Percentiles rank a stretch among this genome's conserved stretches.
phyloP scores from a whole-genome alignment of 30 jellyfish, hydroid and myxozoan genomes.

The Nemopilema nomurai region DNA sequence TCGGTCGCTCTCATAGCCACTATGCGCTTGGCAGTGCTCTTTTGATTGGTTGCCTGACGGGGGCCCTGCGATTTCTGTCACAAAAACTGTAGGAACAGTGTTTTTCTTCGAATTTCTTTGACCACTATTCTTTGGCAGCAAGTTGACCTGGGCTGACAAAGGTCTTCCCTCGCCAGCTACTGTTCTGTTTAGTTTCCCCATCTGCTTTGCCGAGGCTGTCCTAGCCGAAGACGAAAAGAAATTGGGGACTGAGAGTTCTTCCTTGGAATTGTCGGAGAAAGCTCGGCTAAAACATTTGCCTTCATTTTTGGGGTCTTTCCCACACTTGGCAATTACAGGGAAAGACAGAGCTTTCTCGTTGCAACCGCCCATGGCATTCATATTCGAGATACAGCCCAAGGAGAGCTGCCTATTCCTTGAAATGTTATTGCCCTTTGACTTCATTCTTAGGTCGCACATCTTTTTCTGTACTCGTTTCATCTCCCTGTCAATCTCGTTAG shows the following conservation, averaged over 20 bases:
- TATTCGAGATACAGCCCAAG: not conserved
- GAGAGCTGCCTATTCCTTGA: conserved; percentile 7
- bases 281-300: not conserved
- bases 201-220: not conserved
- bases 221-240: too few species aligned
- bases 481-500: conserved; percentile 60
- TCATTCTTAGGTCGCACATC: conserved; percentile 22
- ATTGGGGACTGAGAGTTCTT: not conserved
- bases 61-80: not conserved
- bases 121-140: not conserved
- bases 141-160: not conserved
- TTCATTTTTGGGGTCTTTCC: not conserved
- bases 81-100: not conserved
- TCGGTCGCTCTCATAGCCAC: not conserved
- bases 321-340: not conserved
- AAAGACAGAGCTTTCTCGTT: not conserved
- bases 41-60: not conserved
- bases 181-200: not conserved
- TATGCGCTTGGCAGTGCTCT: not conserved
- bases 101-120: not conserved
- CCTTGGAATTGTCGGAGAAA: not conserved
- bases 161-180: not conserved
- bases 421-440: not conserved
- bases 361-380: not conserved
- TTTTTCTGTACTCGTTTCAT: conserved; percentile 45